Percentiles rank a stretch among this genome's conserved stretches.
These are phyloP conservation scores for Merops nubicus DNA, from an alignment of 2,113 vertebrate genomes.

Conservation along the genomic window DNA sequence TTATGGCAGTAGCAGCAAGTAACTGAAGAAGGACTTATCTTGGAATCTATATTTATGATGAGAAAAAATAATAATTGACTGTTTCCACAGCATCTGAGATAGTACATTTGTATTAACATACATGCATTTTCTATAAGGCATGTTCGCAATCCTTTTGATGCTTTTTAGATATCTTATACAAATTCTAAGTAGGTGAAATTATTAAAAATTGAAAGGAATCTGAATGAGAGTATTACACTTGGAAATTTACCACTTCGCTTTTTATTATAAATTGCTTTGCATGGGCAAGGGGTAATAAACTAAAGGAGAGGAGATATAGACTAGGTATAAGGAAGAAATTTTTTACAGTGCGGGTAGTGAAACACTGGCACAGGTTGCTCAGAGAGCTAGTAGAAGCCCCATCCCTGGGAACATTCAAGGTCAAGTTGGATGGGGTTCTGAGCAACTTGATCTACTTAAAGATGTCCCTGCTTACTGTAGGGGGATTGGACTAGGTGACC, in stretches of 20 bases:
- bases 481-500: too few species aligned
- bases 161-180: not conserved
- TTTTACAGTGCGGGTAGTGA: too few species aligned
- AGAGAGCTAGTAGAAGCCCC: too few species aligned
- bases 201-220: not conserved
- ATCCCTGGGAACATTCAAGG: too few species aligned
- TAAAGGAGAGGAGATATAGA: too few species aligned
- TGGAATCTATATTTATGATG: not conserved
- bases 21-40: not conserved
- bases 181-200: not conserved
- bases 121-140: not conserved
- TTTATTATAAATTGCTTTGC: not conserved
- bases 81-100: not conserved
- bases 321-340: too few species aligned
- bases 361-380: too few species aligned
- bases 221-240: not conserved
- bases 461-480: too few species aligned
- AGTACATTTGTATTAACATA: not conserved
- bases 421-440: too few species aligned
- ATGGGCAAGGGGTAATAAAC: too few species aligned
- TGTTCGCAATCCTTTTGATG: not conserved
- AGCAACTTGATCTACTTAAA: too few species aligned
- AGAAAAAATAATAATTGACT: not conserved
- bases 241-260: not conserved
- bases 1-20: not conserved